A percentile compares a stretch with the other conserved stretches of the same genome.
Conservation (phyloP, 1,140 invertebrate species). For the Hyphantria cunea region DNA sequence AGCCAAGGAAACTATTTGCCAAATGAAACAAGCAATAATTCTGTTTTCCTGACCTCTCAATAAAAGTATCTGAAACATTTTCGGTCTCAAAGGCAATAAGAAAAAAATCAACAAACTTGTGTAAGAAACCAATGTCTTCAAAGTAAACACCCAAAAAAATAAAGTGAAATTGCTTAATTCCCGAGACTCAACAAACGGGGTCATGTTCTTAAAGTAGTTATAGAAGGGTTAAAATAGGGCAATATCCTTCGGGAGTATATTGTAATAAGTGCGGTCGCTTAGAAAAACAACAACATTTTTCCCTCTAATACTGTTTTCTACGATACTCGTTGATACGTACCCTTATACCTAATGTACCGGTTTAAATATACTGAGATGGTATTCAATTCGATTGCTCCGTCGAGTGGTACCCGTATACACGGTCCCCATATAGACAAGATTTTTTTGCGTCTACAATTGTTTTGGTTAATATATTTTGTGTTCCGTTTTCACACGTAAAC, state of each 20-base stretch:
- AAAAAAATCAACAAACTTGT: slow-evolving; percentile 1
- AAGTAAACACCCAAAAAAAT: slow-evolving; percentile 2
- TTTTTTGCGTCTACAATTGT: too few relatives aligned
- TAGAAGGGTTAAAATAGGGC: slow-evolving; percentile 10
- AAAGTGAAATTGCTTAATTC: slow-evolving; percentile 12
- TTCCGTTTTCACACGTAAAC: too few relatives aligned
- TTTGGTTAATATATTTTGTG: too few relatives aligned
- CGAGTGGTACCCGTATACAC: too few relatives aligned
- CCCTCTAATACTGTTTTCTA: background rate
- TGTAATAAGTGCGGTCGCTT: slow-evolving; percentile 12
- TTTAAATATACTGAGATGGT: too few relatives aligned
- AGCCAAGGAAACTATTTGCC: too few relatives aligned
- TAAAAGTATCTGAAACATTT: too few relatives aligned
- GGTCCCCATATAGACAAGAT: too few relatives aligned
- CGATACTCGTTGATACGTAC: background rate
- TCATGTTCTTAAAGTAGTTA: background rate
- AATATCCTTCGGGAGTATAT: slow-evolving; percentile 10
- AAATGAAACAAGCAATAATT: background rate
- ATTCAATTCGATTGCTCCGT: too few relatives aligned
- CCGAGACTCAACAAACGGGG: slow-evolving; percentile 5
- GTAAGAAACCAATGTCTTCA: background rate
- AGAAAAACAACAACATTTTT: slow-evolving; percentile 5
- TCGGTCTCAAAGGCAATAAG: background rate
- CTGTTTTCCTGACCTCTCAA: background rate
- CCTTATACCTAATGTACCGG: too few relatives aligned